Base-by-base conservation (phyloP, 92 coral and sea anemone species). In the Porites rus region DNA sequence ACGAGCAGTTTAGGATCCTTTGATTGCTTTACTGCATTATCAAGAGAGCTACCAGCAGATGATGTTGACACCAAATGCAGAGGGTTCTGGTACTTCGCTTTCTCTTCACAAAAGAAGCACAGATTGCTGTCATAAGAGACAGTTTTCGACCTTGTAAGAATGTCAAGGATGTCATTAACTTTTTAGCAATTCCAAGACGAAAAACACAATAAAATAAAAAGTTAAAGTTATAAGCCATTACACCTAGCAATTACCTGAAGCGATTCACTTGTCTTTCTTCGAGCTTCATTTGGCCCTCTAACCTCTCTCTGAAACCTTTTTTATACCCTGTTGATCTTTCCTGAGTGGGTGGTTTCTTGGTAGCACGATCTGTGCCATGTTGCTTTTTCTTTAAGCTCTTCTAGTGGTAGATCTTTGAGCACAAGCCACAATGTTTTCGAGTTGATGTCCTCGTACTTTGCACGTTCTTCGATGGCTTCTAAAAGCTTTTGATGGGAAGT, bases 331-430 rank as follows among this genome's bases (percentile, higher is more conserved):
- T 82, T 90, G 12, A 85, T 46, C 91, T 59, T 87, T 10, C 94
- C 87, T 8, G 76, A 51, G 17, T 86, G 88, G 18, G 83, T 70
- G 1, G 73, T 68, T 16, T 90, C 72, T 38, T 88, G 82, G 72
- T 84, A 88, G 51, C 92, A 91, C 17, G 14, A 24, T 31, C 89
- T 19, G 61, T 91, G 91, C 94, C 93, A 90, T 60, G 80, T 67
- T 3, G 56, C 80, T 38, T 78, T 79, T 77, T 58, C 66, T 58
- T 11, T 73, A 75, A 71, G 80, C 22, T 77, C 82, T 52, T 84
- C 81, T 31, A 71, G 14, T 59, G 82, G 1, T 9, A 75, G 53
- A 25, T 20, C 25, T 67, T 63, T 80, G 9, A 87, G 51, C 53
- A 21, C 56, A 13, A 28, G 13, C 91, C 91, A 88, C 72, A 81